Percentiles rank a stretch among this genome's conserved stretches.
These are phyloP conservation scores for Gnathonemus longibarbis DNA, from an alignment of 2,113 vertebrate species.

Conservation along the genomic window DNA sequence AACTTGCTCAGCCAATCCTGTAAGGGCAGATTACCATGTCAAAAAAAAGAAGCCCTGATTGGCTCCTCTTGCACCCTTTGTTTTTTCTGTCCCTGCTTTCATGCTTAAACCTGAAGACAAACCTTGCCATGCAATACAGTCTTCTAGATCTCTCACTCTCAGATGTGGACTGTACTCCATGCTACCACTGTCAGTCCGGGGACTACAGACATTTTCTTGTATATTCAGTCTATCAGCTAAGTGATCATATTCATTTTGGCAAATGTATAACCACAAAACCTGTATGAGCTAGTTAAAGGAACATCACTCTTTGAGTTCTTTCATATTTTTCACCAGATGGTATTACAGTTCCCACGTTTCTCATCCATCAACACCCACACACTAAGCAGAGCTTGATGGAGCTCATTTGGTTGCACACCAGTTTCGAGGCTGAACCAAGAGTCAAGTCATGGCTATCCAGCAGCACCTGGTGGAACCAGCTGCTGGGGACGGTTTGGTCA, in stretches of 20 bases:
- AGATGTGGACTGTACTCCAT: background rate
- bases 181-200: background rate
- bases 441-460: background rate
- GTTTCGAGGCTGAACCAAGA: background rate
- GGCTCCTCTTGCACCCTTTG: background rate
- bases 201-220: background rate
- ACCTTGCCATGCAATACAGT: background rate
- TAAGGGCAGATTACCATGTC: background rate
- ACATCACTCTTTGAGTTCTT: background rate
- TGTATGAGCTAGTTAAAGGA: background rate
- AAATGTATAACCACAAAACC: background rate
- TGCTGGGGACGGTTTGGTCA: background rate
- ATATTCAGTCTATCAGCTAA: background rate
- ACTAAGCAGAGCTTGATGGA: background rate
- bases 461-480: background rate
- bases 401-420: background rate
- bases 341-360: background rate
- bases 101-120: background rate
- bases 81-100: background rate
- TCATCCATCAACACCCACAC: background rate
- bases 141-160: too few relatives aligned
- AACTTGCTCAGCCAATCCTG: slow-evolving; percentile 75
- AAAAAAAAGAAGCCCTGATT: background rate
- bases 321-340: background rate
- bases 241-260: background rate